Evolutionary conservation across 2,797 vertebrate species (phyloP).

Genomic region (Choloepus didactylus): DNA sequence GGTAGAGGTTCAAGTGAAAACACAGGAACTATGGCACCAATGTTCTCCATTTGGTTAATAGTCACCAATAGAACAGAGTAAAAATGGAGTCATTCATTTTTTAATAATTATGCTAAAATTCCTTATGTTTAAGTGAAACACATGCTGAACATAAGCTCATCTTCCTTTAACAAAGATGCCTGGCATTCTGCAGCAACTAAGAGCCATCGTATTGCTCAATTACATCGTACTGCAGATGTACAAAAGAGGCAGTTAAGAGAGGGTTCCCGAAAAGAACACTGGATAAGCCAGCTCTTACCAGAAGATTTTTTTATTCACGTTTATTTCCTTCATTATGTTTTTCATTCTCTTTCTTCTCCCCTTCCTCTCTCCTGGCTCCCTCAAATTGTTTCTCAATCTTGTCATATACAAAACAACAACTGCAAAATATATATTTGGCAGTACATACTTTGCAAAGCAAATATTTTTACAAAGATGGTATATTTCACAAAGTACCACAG

Average conservation of each 20-base stretch:
- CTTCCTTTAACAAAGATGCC: slow-evolving; percentile 35
- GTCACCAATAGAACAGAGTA: neutral
- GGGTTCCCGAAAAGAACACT: neutral
- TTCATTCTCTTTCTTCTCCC: neutral
- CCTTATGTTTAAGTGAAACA: slow-evolving; percentile 60
- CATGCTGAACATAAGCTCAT: slow-evolving; percentile 36
- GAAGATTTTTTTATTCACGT: neutral
- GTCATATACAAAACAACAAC: slow-evolving; percentile 22
- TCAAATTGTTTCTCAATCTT: neutral
- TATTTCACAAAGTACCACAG: neutral
- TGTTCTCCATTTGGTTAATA: neutral
- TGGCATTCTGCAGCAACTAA: slow-evolving; percentile 3
- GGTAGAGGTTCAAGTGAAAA: neutral
- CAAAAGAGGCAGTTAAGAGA: neutral
- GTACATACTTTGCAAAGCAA: neutral
- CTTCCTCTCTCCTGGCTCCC: neutral
- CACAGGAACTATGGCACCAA: neutral
- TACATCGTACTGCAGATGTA: neutral
- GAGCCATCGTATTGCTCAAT: neutral
- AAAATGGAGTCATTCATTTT: slow-evolving; percentile 11
- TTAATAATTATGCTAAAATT: slow-evolving; percentile 61
- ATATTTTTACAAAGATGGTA: neutral
- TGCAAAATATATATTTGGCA: neutral
- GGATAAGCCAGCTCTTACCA: neutral
- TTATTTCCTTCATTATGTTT: neutral